These are phyloP conservation scores for Luffia ferchaultella DNA, from an alignment of 2,888 invertebrate genomes.

Conservation along the genomic window DNA sequence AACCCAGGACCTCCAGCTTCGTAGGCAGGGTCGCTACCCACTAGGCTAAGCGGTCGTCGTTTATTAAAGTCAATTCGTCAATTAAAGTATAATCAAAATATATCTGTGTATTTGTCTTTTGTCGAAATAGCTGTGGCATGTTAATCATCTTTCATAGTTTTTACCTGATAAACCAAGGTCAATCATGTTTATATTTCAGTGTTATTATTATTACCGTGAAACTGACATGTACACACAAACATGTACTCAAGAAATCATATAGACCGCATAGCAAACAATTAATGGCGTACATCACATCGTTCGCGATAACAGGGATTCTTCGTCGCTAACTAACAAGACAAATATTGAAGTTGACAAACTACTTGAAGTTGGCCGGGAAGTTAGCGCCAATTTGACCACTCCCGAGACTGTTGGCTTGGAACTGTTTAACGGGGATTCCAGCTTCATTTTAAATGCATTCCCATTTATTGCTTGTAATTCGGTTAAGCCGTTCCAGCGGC, in stretches of 20 bases:
- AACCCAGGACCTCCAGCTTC: no score
- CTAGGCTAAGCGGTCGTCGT: no score
- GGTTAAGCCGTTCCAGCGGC: not conserved
- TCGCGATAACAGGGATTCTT: not conserved
- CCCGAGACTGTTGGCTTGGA: not conserved
- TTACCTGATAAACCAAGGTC: no score
- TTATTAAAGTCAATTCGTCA: no score
- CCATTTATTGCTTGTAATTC: not conserved
- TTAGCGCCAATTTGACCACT: conserved; percentile 12
- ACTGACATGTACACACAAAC: not conserved
- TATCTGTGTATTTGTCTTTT: no score
- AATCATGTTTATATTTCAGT: no score
- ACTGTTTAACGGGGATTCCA: not conserved
- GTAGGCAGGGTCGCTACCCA: no score
- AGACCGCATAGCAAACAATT: not conserved
- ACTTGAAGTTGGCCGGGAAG: conserved; percentile 14
- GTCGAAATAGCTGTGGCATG: no score
- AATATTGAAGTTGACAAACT: conserved; percentile 53
- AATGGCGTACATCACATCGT: not conserved
- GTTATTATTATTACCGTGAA: no score
- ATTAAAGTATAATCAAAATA: no score
- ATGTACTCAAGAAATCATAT: not conserved
- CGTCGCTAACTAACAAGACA: conserved; percentile 26
- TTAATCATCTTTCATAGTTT: no score
- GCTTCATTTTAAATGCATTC: not conserved